Evolutionary conservation across 2,797 vertebrate genomes (phyloP), one percentile per base, ranked within the genome.

Genomic region (Takifugu ocellatus): DNA sequence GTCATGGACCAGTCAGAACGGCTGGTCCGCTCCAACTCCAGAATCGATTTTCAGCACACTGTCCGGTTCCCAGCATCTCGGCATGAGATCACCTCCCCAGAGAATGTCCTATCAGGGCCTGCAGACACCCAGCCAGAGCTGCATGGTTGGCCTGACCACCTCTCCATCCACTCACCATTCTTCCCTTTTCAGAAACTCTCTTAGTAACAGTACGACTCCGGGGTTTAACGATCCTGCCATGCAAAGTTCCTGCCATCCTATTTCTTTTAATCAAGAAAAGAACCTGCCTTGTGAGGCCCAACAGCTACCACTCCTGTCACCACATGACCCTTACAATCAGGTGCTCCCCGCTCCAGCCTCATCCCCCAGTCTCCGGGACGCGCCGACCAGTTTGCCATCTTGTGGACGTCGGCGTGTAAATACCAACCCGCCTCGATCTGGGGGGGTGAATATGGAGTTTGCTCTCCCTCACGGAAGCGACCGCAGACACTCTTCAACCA

Each of bases 1-100:
- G 5, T 56, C 72, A 2, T 88, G 84, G 86, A n/a, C 17, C 2
- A 51, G 36, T 31, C 84, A 77, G 36, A 71, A 68, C 29, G 72
- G 54, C 66, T 89, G 86, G 87, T 51, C 83, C 8, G 25, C 71
- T 55, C 60, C 65, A 6, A 12, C 72, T 43, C 72, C 64, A 36
- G 70, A 58, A 66, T 4, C 61, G 0, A 53, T 59, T 11, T 31
- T 75, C 49, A 66, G 68, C 39, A 39, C 77, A 0, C 53, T 64
- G n/a, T 3, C 59, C 39, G 33, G 31, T 48, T 64, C 84, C 52
- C 79, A 84, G 66, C 69, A 69, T 21, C 66, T 81, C 25, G 25
- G 46, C 24, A 49, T 79, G 62, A 64, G 51, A 44, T 63, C 26
- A 1, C 43, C 66, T 3, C 25, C 60, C 16, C 77, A 73, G 45